Percentiles rank a stretch among this genome's conserved stretches.
Evolutionary conservation across 2,797 vertebrate genomes (phyloP).

Genomic region (Paguma larvata): DNA sequence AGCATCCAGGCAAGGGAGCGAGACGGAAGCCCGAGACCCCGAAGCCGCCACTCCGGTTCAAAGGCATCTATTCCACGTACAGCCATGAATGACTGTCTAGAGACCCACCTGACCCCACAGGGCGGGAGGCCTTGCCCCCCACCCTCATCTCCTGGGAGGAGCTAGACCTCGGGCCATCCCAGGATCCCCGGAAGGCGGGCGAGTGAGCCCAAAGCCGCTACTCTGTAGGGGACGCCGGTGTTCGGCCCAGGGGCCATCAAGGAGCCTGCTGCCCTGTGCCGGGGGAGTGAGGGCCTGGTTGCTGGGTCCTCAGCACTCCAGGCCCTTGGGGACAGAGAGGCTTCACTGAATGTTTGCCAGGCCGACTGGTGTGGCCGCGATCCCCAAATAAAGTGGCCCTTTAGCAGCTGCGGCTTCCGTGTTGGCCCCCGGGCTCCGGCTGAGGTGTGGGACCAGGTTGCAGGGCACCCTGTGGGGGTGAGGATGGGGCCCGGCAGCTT

Average conservation of each 20-base stretch:
- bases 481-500: not conserved
- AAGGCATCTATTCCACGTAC: fast-evolving
- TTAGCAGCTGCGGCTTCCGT: fast-evolving
- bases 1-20: fast-evolving
- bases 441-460: fast-evolving
- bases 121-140: not conserved
- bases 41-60: fast-evolving
- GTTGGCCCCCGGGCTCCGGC: not conserved
- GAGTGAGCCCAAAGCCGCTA: fast-evolving
- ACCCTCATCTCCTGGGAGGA: fast-evolving
- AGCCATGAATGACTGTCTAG: fast-evolving
- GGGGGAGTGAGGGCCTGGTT: fast-evolving
- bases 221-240: not conserved
- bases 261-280: too few species aligned
- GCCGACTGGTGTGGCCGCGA: fast-evolving
- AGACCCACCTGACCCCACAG: fast-evolving
- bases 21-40: fast-evolving
- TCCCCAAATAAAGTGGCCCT: not conserved
- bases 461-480: not conserved
- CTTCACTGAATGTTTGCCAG: fast-evolving
- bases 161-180: too few species aligned
- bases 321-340: fast-evolving
- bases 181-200: fast-evolving
- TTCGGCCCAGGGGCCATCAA: fast-evolving
- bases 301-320: not conserved